Evolutionary conservation across 2,797 vertebrate species (phyloP), one percentile per base, ranked within the genome.

Genomic region (Simalia tracyae): DNA sequence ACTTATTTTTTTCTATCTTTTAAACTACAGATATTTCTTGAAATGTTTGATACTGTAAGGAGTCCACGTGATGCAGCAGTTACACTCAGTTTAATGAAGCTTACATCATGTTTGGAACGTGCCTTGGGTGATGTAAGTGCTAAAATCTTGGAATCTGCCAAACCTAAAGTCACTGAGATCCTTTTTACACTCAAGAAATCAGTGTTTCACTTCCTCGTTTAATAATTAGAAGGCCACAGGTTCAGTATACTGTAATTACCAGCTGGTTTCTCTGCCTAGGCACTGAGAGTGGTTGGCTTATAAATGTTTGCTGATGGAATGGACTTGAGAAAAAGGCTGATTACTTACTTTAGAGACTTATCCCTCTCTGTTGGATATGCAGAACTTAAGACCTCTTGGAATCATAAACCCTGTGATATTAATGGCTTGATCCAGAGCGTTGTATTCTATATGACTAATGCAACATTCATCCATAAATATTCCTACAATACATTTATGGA

Each of bases 81-180:
- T 87, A 96, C 95, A 88, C 97, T 98, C 28, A 88, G 95, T n/a
- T 81, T 98, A 86, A 98, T 98, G 98, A 98, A 98, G 66, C 93
- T 98, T 50, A 97, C 97, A 0, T 96, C 98, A 0, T 97, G 97
- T 95, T 95, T 98, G 86, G 98, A 98, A 42, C 90, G 97, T 92
- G 95, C 98, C 50, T 94, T 98, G 91, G 98, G 98, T 2, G 95
- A 98, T 9, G 98, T 98, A 94, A 97, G 98, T 97, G 12, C 5
- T 54, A 76, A 24, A 8, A 5, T 6, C 26, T 24, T 0, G 64
- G 1, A 89, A 63, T 72, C 0, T 89, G 26, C 50, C 8, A 46
- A 88, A n/a, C 15, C 95, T 94, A 93, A 42, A 0, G 24, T 94
- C 91, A 89, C 0, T 61, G 24, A 87, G 12, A 84, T 95, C 91